Evolutionary conservation across 2,888 invertebrate species (phyloP).

Genomic region (Caenorhabditis macrosperma): DNA sequence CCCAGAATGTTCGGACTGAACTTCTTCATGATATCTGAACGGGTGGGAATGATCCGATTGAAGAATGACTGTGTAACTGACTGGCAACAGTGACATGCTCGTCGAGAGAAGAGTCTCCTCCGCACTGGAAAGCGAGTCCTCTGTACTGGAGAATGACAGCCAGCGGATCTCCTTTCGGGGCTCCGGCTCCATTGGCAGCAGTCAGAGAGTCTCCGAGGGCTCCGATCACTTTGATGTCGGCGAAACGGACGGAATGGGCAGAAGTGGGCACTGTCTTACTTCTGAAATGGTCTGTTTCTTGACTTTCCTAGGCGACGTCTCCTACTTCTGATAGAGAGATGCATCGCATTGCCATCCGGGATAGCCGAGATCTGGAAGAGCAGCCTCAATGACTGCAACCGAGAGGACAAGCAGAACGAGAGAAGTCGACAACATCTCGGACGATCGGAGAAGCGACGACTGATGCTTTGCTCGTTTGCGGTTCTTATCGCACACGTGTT

Average conservation of each 20-base stretch:
- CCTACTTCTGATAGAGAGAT: slow-evolving; percentile 46
- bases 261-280: slow-evolving; percentile 81
- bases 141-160: slow-evolving; percentile 73
- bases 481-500: slow-evolving; percentile 41
- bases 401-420: slow-evolving; percentile 6
- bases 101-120: slow-evolving; percentile 68
- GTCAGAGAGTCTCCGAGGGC: slow-evolving; percentile 73
- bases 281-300: slow-evolving; percentile 29
- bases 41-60: not conserved
- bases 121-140: slow-evolving; percentile 72
- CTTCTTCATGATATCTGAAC: slow-evolving; percentile 85
- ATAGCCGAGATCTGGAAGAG: slow-evolving; percentile 62
- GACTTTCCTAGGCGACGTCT: too few species aligned
- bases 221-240: slow-evolving; percentile 71
- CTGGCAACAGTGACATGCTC: slow-evolving; percentile 72
- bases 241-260: slow-evolving; percentile 66
- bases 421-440: slow-evolving; percentile 2
- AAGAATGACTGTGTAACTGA: slow-evolving; percentile 16
- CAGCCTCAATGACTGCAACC: slow-evolving; percentile 16
- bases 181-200: slow-evolving; percentile 75
- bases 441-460: slow-evolving; percentile 6
- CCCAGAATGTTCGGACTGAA: slow-evolving; percentile 86
- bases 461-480: slow-evolving; percentile 3
- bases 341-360: slow-evolving; percentile 67
- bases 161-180: slow-evolving; percentile 66